Evolutionary conservation across 2,113 vertebrate genomes (phyloP).

Genomic region (Phoxinus phoxinus): DNA sequence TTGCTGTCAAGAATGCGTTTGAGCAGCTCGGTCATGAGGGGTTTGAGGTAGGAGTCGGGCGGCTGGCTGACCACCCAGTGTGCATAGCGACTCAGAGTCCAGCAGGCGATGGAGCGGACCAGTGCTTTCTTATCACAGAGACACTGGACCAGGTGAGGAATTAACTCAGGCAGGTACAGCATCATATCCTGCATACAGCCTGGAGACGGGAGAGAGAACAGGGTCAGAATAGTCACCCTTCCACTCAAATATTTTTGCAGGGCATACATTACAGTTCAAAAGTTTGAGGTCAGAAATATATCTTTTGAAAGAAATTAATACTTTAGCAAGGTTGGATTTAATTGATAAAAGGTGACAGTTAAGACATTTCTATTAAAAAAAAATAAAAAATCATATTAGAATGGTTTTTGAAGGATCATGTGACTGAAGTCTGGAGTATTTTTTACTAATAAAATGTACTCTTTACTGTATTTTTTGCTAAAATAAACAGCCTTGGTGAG

Average conservation of each 20-base stretch:
- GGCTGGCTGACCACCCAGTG: conserved; percentile 97
- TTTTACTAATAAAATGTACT: too few relatives aligned
- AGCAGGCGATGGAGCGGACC: conserved; percentile 93
- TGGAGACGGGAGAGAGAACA: conserved; percentile 52
- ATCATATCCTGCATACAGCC: conserved; percentile 98
- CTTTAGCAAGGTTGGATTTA: too few relatives aligned
- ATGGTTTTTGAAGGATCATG: background rate
- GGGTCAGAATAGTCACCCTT: background rate
- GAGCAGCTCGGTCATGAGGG: conserved; percentile 94
- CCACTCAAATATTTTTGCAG: background rate
- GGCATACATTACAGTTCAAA: background rate
- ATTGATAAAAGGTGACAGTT: background rate
- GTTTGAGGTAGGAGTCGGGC: conserved; percentile 90
- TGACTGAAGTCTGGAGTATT: background rate
- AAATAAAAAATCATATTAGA: background rate
- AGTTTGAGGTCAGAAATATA: background rate
- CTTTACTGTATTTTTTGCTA: background rate
- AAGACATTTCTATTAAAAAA: background rate
- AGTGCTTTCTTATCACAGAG: conserved; percentile 91
- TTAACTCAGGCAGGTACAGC: conserved; percentile 91
- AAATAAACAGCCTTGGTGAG: background rate
- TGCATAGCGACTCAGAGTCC: conserved; percentile 94
- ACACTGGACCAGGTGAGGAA: conserved; percentile 92
- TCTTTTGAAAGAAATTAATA: background rate
- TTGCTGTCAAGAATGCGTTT: conserved; percentile 94